Conservation (phyloP, 2,888 invertebrate genomes). For the Pantelozetes paolii region DNA sequence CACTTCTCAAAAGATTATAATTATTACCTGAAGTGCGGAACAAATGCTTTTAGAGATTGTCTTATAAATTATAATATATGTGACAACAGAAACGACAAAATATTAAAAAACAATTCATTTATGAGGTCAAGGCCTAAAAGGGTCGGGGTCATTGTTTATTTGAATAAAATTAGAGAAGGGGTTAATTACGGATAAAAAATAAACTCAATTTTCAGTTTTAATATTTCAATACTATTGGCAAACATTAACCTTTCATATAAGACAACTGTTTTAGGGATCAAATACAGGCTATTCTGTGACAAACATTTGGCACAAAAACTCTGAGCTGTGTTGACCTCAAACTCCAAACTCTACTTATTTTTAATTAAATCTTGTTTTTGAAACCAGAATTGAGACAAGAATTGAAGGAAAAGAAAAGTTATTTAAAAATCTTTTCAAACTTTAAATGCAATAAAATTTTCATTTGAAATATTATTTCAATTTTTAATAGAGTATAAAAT, state of each 20-base stretch:
- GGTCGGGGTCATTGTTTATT: no score
- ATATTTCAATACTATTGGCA: not conserved
- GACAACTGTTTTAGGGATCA: conserved; percentile 25
- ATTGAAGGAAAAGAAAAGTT: conserved; percentile 21
- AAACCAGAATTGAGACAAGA: not conserved
- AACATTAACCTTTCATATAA: conserved; percentile 14
- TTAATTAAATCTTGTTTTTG: not conserved
- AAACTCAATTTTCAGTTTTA: no score
- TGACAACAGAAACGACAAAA: no score
- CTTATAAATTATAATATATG: no score
- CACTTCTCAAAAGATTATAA: no score
- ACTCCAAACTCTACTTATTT: conserved; percentile 8
- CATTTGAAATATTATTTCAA: not conserved
- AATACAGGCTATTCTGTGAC: not conserved
- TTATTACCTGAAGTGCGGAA: no score
- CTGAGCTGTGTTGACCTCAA: conserved; percentile 25
- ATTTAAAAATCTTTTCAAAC: not conserved
- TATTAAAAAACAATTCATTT: no score
- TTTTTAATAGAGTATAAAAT: no score
- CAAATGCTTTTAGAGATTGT: no score
- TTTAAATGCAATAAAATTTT: not conserved
- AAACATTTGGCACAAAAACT: conserved; percentile 5
- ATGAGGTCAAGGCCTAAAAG: no score
- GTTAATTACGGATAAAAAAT: no score
- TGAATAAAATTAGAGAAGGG: no score